phyloP scores from a whole-genome alignment of 2,113 vertebrate genomes.

The Ceuthmochares aereus region DNA sequence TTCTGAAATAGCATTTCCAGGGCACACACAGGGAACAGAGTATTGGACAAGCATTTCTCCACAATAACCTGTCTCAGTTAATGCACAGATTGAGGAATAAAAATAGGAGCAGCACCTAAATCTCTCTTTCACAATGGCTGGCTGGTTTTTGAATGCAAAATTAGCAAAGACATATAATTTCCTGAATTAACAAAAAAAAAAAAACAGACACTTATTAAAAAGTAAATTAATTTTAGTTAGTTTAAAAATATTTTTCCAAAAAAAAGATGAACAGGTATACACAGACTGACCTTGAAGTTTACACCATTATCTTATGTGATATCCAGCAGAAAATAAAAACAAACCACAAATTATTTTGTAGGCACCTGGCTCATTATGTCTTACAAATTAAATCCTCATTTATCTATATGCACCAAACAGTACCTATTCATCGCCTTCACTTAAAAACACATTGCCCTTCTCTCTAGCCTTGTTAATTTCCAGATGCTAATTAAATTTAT shows the following conservation, averaged over 20 bases:
- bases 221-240: neutral
- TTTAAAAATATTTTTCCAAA: constrained; percentile 33
- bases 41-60: neutral
- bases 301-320: constrained; percentile 46
- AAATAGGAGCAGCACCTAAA: neutral
- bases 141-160: neutral
- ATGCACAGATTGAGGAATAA: neutral
- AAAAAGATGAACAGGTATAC: constrained; percentile 18
- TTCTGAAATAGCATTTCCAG: neutral
- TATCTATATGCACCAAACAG: constrained; percentile 74
- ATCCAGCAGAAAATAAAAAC: constrained; percentile 4
- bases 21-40: neutral
- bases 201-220: neutral
- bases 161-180: neutral
- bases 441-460: constrained; percentile 81
- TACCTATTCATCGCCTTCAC: constrained; percentile 75
- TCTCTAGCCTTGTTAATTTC: constrained; percentile 80
- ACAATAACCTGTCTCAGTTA: neutral
- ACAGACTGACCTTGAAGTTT: constrained; percentile 63
- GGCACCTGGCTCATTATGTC: constrained; percentile 71
- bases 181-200: neutral
- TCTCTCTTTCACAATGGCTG: neutral
- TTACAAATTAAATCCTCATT: constrained; percentile 76
- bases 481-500: constrained; percentile 82
- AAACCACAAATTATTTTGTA: constrained; percentile 50